Percentiles rank a stretch among this genome's conserved stretches.
Conservation (phyloP, 2,113 vertebrate species). For the Struthio camelus region DNA sequence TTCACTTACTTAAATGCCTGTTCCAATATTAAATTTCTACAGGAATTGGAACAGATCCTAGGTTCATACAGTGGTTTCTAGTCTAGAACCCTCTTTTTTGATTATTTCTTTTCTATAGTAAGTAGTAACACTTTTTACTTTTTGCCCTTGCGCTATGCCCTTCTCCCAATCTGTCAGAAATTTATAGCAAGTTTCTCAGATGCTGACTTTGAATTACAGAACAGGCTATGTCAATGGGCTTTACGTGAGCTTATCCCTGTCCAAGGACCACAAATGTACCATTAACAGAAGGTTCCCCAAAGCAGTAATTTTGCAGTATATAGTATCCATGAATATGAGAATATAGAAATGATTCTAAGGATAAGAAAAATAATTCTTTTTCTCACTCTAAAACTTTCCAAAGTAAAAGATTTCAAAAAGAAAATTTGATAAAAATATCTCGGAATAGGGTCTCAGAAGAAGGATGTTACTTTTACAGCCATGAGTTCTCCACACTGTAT, state of each 20-base stretch:
- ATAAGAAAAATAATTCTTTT: not conserved
- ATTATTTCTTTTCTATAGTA: not conserved
- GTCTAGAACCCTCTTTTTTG: not conserved
- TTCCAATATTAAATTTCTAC: not conserved
- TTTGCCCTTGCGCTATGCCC: not conserved
- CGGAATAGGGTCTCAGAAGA: not conserved
- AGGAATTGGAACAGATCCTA: not conserved
- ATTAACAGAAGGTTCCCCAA: not conserved
- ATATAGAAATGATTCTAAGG: not conserved
- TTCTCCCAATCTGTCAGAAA: not conserved
- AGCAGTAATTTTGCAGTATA: not conserved
- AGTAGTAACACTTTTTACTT: not conserved
- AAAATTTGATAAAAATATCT: not conserved
- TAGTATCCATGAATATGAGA: not conserved
- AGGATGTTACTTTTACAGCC: slow-evolving; percentile 30
- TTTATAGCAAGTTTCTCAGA: not conserved
- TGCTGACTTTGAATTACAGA: not conserved
- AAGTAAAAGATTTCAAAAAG: not conserved
- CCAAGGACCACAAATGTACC: not conserved
- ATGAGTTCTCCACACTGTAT: not conserved
- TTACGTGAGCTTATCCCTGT: not conserved
- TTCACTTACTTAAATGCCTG: not conserved
- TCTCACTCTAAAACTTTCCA: not conserved
- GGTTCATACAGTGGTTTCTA: not conserved
- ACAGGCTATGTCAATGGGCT: not conserved